A percentile compares a stretch with the other conserved stretches of the same genome.
Conservation (phyloP, 1,140 invertebrate species). For the Manduca sexta region DNA sequence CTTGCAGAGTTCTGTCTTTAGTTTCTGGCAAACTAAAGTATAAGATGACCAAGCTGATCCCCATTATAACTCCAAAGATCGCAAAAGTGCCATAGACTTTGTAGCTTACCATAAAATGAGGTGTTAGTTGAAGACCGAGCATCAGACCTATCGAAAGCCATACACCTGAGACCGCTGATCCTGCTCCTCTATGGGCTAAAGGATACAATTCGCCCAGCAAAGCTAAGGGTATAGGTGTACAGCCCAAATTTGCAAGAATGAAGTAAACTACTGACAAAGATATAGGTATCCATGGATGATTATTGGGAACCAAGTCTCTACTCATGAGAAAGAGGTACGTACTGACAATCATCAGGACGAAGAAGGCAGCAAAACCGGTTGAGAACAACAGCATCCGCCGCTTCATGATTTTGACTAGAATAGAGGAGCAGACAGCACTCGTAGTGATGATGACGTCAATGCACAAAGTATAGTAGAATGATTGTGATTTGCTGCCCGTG, state of each 20-base stretch:
- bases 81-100: constrained; percentile 47
- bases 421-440: constrained; percentile 39
- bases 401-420: constrained; percentile 42
- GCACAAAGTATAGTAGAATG: constrained; percentile 45
- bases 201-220: constrained; percentile 52
- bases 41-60: constrained; percentile 19
- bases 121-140: constrained; percentile 37
- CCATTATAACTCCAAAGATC: constrained; percentile 32
- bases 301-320: constrained; percentile 9
- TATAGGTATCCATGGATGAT: constrained; percentile 36
- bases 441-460: constrained; percentile 50
- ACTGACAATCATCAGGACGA: constrained; percentile 30
- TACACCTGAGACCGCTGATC: constrained; percentile 32
- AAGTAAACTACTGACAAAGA: constrained; percentile 40
- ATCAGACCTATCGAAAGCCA: constrained; percentile 29
- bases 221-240: constrained; percentile 48
- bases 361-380: constrained; percentile 34
- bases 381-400: constrained; percentile 39
- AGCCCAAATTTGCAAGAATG: constrained; percentile 44
- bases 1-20: constrained; percentile 49
- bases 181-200: constrained; percentile 36
- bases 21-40: constrained; percentile 51
- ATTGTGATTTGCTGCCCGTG: constrained; percentile 29
- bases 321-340: constrained; percentile 29
- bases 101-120: constrained; percentile 32